Percentiles rank a stretch among this genome's conserved stretches.
Evolutionary conservation across 1,140 invertebrate species (phyloP).

Genomic region (Andricus grossulariae): DNA sequence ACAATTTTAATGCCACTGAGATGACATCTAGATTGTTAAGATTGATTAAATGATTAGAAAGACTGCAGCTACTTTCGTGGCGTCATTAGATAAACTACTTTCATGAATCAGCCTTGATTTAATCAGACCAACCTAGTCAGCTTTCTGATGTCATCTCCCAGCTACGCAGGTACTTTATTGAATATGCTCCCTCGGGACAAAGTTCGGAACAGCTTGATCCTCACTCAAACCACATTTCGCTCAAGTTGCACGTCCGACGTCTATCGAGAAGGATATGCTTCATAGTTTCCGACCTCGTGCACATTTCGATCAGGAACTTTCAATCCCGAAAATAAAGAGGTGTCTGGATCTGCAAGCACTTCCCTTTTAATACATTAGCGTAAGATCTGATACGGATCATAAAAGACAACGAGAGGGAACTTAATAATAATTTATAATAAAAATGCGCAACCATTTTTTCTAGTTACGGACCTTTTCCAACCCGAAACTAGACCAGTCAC

Average conservation of each 20-base stretch:
- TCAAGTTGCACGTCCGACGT: conserved; percentile 23
- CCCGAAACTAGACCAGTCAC: too few species aligned
- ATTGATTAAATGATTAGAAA: too few species aligned
- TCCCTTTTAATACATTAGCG: background rate
- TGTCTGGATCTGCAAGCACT: conserved; percentile 8
- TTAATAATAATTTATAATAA: too few species aligned
- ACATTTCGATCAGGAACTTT: conserved; percentile 27
- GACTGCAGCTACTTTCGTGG: too few species aligned
- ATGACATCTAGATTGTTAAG: too few species aligned
- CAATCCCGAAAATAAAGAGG: conserved; percentile 19
- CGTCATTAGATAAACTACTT: background rate
- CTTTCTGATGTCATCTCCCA: conserved; percentile 18
- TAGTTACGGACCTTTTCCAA: too few species aligned
- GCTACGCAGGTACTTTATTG: conserved; percentile 18
- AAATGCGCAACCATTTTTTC: too few species aligned
- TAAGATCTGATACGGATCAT: conserved; percentile 1
- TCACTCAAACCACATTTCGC: conserved; percentile 15
- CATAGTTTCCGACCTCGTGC: conserved; percentile 23
- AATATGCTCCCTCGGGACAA: conserved; percentile 23
- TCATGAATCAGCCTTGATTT: background rate
- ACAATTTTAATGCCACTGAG: too few species aligned
- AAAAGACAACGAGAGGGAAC: background rate
- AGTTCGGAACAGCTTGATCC: conserved; percentile 18
- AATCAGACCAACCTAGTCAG: background rate
- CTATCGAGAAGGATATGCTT: conserved; percentile 23